Evolutionary conservation across 2,113 vertebrate genomes (phyloP), one percentile per base, ranked within the genome.

Genomic region (Sebastes schlegelii): DNA sequence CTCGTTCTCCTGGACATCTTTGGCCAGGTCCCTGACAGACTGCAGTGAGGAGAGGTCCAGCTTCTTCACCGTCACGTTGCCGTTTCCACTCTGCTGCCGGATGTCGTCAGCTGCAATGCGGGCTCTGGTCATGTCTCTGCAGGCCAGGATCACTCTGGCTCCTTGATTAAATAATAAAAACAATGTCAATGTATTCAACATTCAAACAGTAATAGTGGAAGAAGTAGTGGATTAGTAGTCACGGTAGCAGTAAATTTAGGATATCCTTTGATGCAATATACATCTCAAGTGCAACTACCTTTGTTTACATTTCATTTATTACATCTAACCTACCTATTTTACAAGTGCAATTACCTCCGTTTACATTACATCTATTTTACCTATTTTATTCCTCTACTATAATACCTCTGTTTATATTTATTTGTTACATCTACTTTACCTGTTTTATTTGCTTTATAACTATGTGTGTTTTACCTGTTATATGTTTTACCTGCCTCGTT

Each of bases 81-180:
- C 77, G n/a, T 95, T 96, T 40, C 95, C 93, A 12, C 89, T 94
- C 57, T 58, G 55, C 65, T 89, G 88, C 2, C 91, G 90, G 67
- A 95, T 92, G n/a, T 94, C 89, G 5, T 91, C 94, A 4, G 95
- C 95, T 48, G 90, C 94, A 13, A 71, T 80, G 62, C 45, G 70
- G 3, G 91, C 93, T 84, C 65, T 90, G 46, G 70, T 90, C 79
- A 94, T 66, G 75, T 96, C 95, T 68, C 95, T 91, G 88, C 95
- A 95, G 46, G 95, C 95, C 1, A 95, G 82, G 70, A 95, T 94
- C 42, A 95, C 95, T 64, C 93, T 91, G 60, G 95, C 95, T 58
- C 94, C 95, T 96, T 48, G 0, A 72, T 0, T 26, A 26, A 26
- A 84, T 58, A 71, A 67, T 16, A 48, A 10, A 46, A 40, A 10